Conservation (phyloP, 2,797 vertebrate species). For the Labroides dimidiatus region DNA sequence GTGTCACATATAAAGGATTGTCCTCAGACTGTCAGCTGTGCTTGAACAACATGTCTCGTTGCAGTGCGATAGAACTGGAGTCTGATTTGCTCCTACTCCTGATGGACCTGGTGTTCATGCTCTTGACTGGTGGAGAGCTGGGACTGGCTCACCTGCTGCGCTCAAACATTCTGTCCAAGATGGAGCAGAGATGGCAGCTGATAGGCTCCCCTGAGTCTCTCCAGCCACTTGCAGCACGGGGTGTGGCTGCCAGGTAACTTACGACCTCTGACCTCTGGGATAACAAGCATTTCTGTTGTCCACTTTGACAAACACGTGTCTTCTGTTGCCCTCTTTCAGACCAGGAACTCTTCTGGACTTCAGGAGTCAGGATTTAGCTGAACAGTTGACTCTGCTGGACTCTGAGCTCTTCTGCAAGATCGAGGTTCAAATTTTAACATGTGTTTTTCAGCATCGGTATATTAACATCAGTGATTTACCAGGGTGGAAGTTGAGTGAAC, state of each 20-base stretch:
- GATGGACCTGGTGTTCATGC: slow-evolving; percentile 88
- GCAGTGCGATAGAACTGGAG: slow-evolving; percentile 87
- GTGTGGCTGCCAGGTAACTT: slow-evolving; percentile 88
- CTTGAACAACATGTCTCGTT: neutral
- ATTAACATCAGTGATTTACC: too few relatives aligned
- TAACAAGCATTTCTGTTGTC: neutral
- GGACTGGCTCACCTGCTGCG: slow-evolving; percentile 85
- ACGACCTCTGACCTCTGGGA: neutral
- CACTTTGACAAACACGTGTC: neutral
- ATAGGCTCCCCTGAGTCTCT: slow-evolving; percentile 86
- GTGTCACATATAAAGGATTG: too few relatives aligned
- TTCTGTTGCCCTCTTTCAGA: slow-evolving; percentile 67
- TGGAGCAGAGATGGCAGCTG: slow-evolving; percentile 87
- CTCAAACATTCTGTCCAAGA: slow-evolving; percentile 90
- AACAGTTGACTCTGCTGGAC: slow-evolving; percentile 91
- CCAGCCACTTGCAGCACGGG: slow-evolving; percentile 90
- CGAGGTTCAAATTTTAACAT: slow-evolving; percentile 70
- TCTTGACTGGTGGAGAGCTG: slow-evolving; percentile 88
- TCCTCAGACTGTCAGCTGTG: too few relatives aligned
- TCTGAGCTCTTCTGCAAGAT: slow-evolving; percentile 92
- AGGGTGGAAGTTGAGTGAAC: too few relatives aligned
- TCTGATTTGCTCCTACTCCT: slow-evolving; percentile 88
- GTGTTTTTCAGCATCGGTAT: too few relatives aligned
- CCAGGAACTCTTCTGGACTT: slow-evolving; percentile 92
- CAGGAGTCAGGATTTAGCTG: slow-evolving; percentile 91